phyloP scores from a whole-genome alignment of 2,888 invertebrate species.

The Leptura quadrifasciata region DNA sequence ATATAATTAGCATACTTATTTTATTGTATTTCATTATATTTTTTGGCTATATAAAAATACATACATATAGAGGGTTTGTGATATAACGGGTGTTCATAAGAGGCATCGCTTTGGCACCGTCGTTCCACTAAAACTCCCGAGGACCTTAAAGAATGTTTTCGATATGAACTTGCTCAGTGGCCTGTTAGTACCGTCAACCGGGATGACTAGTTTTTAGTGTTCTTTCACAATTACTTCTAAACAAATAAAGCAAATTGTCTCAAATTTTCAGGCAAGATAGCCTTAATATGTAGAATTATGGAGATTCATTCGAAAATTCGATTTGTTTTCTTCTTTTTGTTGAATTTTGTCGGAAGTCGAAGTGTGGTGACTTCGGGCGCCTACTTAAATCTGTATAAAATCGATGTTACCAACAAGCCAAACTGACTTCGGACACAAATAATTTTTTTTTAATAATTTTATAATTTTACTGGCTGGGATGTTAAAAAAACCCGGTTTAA shows the following conservation, averaged over 20 bases:
- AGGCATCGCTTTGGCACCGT: no score
- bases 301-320: not conserved
- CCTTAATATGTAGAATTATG: not conserved
- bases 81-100: no score
- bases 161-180: no score
- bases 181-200: not conserved
- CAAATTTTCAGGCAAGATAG: not conserved
- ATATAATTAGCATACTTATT: no score
- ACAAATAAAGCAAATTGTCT: no score
- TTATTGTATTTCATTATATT: no score
- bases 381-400: not conserved
- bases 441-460: slow-evolving; percentile 12
- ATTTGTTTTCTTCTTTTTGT: not conserved
- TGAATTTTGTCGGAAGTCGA: not conserved
- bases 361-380: not conserved
- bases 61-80: no score
- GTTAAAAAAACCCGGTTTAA: no score
- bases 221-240: not conserved
- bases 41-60: no score
- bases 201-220: slow-evolving; percentile 29
- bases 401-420: not conserved
- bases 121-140: no score
- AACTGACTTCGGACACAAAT: not conserved
- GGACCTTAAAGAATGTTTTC: no score
- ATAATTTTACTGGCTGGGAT: slow-evolving; percentile 36